phyloP scores from a whole-genome alignment of 2,797 vertebrate genomes.

The Rhinogobio ventralis region DNA sequence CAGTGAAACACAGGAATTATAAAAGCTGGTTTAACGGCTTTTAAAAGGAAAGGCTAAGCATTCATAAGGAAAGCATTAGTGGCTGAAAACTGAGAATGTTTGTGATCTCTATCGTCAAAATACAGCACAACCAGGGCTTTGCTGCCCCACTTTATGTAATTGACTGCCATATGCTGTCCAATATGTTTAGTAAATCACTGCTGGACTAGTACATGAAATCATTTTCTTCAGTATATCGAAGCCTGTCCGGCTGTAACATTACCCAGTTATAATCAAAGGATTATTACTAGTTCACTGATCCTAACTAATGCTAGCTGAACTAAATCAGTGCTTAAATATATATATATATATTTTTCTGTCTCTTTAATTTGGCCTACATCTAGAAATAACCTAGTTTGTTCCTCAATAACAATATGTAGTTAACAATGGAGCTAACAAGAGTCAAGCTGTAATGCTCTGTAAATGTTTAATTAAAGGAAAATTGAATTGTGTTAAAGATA shows the following conservation, averaged over 20 bases:
- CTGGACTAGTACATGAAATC: slow-evolving; percentile 21
- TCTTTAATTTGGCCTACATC: slow-evolving; percentile 6
- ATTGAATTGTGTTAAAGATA: neutral
- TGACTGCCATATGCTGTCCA: slow-evolving; percentile 50
- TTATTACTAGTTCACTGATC: slow-evolving; percentile 51
- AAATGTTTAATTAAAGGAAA: neutral
- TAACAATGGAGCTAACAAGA: neutral
- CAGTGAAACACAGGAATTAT: neutral
- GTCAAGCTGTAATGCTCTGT: neutral
- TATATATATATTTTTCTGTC: no score
- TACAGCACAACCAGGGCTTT: slow-evolving; percentile 20
- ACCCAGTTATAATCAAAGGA: slow-evolving; percentile 40
- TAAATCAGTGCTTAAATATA: slow-evolving; percentile 23
- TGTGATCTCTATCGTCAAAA: slow-evolving; percentile 30
- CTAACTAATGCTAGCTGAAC: slow-evolving; percentile 4
- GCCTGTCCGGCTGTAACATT: slow-evolving; percentile 30
- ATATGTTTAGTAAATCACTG: slow-evolving; percentile 42
- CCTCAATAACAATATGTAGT: neutral
- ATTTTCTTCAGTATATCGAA: slow-evolving; percentile 36
- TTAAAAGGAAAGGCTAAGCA: neutral
- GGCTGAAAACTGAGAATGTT: slow-evolving; percentile 29
- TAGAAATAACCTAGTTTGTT: slow-evolving; percentile 32
- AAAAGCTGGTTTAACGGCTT: neutral
- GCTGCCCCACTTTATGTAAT: slow-evolving; percentile 51
- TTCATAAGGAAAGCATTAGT: neutral